Percentiles rank a stretch among this genome's conserved stretches.
Evolutionary conservation across 2,888 invertebrate species (phyloP).

Genomic region (Papilio protenor): DNA sequence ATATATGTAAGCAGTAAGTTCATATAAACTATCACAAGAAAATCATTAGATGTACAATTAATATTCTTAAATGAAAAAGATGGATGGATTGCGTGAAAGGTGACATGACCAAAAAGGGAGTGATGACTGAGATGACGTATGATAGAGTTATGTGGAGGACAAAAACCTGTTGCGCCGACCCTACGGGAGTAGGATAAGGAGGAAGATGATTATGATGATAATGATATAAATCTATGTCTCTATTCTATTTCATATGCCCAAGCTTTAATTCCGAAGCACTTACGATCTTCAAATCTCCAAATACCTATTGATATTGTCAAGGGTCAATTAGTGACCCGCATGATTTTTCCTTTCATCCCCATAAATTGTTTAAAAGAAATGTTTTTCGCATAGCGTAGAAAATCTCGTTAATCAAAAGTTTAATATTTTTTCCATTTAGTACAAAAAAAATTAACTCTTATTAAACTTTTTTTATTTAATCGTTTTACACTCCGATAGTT

Average conservation of each 20-base stretch:
- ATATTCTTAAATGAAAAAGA: neutral
- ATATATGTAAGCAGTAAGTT: neutral
- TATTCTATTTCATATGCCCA: neutral
- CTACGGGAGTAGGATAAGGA: too few relatives aligned
- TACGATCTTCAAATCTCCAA: neutral
- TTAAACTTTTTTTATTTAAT: neutral
- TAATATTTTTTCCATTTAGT: neutral
- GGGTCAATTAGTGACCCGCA: slow-evolving; percentile 20
- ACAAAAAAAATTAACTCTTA: neutral
- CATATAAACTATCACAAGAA: neutral
- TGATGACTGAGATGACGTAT: too few relatives aligned
- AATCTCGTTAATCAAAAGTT: neutral
- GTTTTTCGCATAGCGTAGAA: neutral
- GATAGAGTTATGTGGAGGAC: too few relatives aligned
- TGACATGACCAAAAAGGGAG: too few relatives aligned
- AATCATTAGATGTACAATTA: neutral
- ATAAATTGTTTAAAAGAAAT: neutral
- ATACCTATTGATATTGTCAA: neutral
- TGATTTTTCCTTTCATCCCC: neutral
- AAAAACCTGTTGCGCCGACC: too few relatives aligned
- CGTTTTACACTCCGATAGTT: slow-evolving; percentile 7
- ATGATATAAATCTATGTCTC: neutral
- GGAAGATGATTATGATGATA: too few relatives aligned
- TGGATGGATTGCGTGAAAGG: too few relatives aligned
- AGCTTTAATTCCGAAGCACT: neutral